Evolutionary conservation across 2,797 vertebrate genomes (phyloP).

Genomic region (Microchirus variegatus): DNA sequence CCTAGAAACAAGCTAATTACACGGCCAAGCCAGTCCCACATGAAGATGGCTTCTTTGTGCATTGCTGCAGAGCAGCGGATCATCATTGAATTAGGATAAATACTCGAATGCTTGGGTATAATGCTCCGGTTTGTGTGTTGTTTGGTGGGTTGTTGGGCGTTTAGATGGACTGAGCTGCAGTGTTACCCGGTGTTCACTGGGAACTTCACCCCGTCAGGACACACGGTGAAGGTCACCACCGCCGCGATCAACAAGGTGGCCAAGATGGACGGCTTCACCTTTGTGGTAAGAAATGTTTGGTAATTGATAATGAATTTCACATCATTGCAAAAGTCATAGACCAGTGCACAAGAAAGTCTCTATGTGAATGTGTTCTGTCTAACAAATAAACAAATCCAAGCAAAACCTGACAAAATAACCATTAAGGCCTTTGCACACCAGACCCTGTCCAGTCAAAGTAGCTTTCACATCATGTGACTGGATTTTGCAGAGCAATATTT

Average conservation of each 20-base stretch:
- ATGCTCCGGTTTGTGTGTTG: slow-evolving; percentile 60
- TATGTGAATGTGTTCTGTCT: no score
- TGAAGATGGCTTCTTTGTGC: slow-evolving; percentile 65
- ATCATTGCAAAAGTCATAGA: no score
- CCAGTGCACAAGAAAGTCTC: no score
- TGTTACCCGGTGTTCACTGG: slow-evolving; percentile 70
- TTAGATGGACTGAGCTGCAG: slow-evolving; percentile 81
- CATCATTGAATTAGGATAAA: slow-evolving; percentile 78
- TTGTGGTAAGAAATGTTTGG: slow-evolving; percentile 83
- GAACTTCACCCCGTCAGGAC: slow-evolving; percentile 80
- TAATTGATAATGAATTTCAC: not conserved
- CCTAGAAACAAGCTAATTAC: slow-evolving; percentile 58
- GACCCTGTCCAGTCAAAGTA: no score
- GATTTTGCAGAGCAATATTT: no score
- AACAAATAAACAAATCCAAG: no score
- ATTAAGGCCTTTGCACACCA: no score
- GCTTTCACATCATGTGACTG: no score
- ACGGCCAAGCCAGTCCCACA: slow-evolving; percentile 21
- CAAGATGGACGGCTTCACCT: slow-evolving; percentile 85
- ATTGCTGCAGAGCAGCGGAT: slow-evolving; percentile 51
- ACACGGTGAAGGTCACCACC: slow-evolving; percentile 87
- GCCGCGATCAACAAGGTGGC: slow-evolving; percentile 82
- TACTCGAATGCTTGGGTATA: slow-evolving; percentile 59
- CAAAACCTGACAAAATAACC: no score
- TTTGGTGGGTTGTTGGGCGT: slow-evolving; percentile 65